A percentile compares a stretch with the other conserved stretches of the same genome.
These are phyloP conservation scores for Congeria kusceri DNA, from an alignment of 2,888 invertebrate species.

Conservation along the genomic window DNA sequence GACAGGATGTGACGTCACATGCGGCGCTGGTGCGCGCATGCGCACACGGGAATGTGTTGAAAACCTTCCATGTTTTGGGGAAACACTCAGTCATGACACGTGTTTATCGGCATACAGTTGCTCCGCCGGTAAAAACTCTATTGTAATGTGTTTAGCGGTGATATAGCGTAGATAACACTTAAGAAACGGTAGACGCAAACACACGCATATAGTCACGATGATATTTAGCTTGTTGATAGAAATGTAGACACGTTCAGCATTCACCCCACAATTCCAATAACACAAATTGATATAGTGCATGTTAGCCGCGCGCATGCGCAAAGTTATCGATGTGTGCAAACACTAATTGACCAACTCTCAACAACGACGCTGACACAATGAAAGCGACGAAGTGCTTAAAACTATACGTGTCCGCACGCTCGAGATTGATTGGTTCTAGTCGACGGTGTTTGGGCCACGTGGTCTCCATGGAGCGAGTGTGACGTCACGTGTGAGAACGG, in stretches of 20 bases:
- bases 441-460: conserved; percentile 78
- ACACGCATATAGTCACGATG: no score
- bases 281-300: no score
- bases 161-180: no score
- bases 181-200: no score
- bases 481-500: conserved; percentile 81
- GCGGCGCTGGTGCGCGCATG: conserved; percentile 60
- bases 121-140: conserved; percentile 25
- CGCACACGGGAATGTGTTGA: conserved; percentile 54
- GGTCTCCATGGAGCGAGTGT: conserved; percentile 80
- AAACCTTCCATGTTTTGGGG: conserved; percentile 35
- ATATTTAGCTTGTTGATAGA: background rate
- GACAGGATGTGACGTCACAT: conserved; percentile 62
- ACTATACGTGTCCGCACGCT: background rate
- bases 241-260: background rate
- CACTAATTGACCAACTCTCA: no score
- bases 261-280: background rate
- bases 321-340: no score
- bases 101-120: conserved; percentile 16
- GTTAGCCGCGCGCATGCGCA: no score
- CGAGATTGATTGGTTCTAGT: conserved; percentile 65
- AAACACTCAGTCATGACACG: conserved; percentile 38
- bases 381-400: no score
- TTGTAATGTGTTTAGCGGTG: conserved; percentile 6
- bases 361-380: no score